A percentile compares a stretch with the other conserved stretches of the same genome.
Conservation (phyloP, 2,888 invertebrate genomes). For the Volucella bombylans region DNA sequence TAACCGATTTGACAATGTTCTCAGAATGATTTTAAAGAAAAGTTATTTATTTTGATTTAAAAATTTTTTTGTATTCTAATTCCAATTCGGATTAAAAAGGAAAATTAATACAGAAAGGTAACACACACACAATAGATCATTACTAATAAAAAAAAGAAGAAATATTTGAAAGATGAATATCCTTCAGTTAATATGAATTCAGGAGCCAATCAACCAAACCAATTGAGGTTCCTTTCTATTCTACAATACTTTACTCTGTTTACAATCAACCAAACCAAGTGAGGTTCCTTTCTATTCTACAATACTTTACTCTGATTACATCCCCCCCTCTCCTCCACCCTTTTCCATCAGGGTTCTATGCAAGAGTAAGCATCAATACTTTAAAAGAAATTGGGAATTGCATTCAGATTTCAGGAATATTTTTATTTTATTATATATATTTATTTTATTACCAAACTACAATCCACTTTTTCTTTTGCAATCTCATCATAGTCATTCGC, state of each 20-base stretch:
- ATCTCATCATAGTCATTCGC: conserved; percentile 29
- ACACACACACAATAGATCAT: too few species aligned
- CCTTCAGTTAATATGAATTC: conserved; percentile 41
- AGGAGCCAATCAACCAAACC: conserved; percentile 58
- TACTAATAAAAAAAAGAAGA: too few species aligned
- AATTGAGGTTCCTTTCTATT: conserved; percentile 49
- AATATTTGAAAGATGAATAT: conserved; percentile 9
- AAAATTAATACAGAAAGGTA: too few species aligned
- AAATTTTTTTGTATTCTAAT: too few species aligned
- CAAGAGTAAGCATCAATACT: conserved; percentile 43
- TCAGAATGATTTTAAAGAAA: too few species aligned
- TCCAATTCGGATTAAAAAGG: too few species aligned
- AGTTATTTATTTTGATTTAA: too few species aligned
- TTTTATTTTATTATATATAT: conserved; percentile 50
- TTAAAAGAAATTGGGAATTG: conserved; percentile 39
- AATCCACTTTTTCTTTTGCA: conserved; percentile 36
- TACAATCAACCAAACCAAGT: conserved; percentile 56
- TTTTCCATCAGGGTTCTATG: conserved; percentile 43
- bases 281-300: conserved; percentile 37
- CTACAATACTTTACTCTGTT: neutral
- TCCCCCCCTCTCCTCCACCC: neutral
- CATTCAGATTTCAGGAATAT: conserved; percentile 45
- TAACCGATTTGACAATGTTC: too few species aligned
- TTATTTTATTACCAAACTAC: conserved; percentile 15
- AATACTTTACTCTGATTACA: conserved; percentile 4